Conservation (phyloP, 1,140 invertebrate genomes). For the Drosophila pruinosa region DNA sequence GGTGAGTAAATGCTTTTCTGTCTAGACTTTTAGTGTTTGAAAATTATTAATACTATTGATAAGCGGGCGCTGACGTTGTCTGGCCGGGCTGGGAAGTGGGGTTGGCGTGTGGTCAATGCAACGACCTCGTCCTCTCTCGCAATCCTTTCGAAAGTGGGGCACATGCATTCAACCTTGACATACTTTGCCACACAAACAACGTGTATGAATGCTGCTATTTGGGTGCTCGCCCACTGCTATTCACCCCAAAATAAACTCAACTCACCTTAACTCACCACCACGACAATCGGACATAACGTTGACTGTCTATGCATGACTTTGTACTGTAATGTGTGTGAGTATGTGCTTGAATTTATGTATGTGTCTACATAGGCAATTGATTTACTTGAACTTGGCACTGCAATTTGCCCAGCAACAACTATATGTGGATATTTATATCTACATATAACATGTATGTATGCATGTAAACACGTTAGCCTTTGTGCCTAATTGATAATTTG, state of each 20-base stretch:
- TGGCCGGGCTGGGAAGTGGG: background rate
- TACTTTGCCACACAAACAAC: constrained; percentile 44
- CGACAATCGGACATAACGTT: constrained; percentile 23
- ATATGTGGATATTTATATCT: background rate
- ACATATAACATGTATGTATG: constrained; percentile 21
- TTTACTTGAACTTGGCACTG: constrained; percentile 77
- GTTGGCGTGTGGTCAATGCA: constrained; percentile 13
- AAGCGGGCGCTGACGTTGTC: background rate
- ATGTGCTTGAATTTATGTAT: constrained; percentile 10
- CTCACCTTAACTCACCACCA: constrained; percentile 12
- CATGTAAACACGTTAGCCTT: constrained; percentile 31
- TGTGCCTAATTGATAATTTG: constrained; percentile 36
- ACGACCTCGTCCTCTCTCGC: constrained; percentile 21
- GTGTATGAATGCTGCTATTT: background rate
- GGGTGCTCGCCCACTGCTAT: constrained; percentile 10
- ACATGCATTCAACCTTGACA: constrained; percentile 78
- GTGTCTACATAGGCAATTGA: constrained; percentile 47
- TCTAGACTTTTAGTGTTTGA: background rate
- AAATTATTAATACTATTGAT: background rate
- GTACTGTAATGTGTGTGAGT: constrained; percentile 12
- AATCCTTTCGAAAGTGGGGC: constrained; percentile 62
- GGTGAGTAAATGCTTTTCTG: constrained; percentile 47
- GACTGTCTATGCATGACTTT: background rate
- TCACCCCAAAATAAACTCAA: constrained; percentile 21
- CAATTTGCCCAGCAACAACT: constrained; percentile 41